These are phyloP conservation scores for Coendou prehensilis DNA, from an alignment of 2,797 vertebrate species.

Conservation along the genomic window DNA sequence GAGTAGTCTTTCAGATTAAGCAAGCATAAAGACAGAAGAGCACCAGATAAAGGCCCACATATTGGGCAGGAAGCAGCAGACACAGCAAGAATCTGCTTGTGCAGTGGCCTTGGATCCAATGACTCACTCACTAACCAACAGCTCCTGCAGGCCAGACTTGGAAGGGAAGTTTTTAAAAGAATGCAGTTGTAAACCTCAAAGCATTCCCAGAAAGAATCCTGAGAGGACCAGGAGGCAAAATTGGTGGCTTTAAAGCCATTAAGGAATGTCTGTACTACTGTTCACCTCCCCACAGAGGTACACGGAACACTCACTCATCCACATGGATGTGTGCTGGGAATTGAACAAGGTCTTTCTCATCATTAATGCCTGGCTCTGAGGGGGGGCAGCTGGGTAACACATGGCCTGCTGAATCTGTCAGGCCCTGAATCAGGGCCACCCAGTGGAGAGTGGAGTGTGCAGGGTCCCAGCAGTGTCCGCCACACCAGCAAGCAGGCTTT, in stretches of 20 bases:
- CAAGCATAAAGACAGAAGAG: neutral
- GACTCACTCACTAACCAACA: neutral
- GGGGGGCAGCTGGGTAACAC: neutral
- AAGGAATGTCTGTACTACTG: neutral
- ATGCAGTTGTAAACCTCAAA: neutral
- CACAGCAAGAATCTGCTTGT: neutral
- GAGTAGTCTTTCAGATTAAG: neutral
- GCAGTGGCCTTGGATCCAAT: neutral
- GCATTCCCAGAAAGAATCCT: neutral
- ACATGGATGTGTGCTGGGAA: neutral
- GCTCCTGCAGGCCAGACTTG: neutral
- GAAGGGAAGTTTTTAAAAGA: neutral
- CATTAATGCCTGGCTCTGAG: neutral
- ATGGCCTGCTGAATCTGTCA: neutral
- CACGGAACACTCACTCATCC: neutral
- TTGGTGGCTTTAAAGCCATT: neutral
- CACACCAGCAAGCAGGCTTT: neutral
- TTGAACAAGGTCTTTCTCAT: neutral
- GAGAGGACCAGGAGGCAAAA: neutral
- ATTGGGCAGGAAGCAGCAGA: rapidly evolving
- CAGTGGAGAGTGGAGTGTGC: neutral
- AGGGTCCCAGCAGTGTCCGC: neutral
- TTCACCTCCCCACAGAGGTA: neutral
- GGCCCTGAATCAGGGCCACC: neutral
- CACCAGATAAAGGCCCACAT: neutral